Evolutionary conservation across 1,140 invertebrate species (phyloP).

Genomic region (Drosophila burlai): DNA sequence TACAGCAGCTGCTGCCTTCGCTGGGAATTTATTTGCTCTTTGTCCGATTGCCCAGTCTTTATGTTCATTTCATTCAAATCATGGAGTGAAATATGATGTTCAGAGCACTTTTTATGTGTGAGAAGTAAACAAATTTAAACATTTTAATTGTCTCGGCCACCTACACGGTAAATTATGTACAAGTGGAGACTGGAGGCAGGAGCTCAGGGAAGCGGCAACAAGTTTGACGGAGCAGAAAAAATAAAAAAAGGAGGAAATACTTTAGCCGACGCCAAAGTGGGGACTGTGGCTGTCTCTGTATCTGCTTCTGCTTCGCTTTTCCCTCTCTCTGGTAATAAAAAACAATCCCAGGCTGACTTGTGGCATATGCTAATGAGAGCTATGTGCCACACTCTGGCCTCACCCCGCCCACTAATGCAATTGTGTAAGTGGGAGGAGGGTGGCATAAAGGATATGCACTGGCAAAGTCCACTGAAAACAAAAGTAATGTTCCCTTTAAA

Average conservation of each 20-base stretch:
- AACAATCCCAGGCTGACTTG: constrained; percentile 62
- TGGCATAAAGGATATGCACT: constrained; percentile 11
- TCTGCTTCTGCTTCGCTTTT: background rate
- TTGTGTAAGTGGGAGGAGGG: constrained; percentile 29
- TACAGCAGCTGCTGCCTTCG: constrained; percentile 49
- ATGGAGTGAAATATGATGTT: constrained; percentile 18
- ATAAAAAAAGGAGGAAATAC: constrained; percentile 5
- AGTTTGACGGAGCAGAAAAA: constrained; percentile 15
- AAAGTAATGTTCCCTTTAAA: background rate
- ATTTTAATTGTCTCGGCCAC: constrained; percentile 39
- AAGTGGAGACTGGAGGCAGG: background rate
- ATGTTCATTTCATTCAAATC: constrained; percentile 21
- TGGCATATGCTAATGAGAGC: constrained; percentile 80
- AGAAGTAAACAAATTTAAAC: constrained; percentile 37
- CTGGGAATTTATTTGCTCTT: constrained; percentile 34
- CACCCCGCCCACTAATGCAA: constrained; percentile 35
- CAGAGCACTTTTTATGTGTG: background rate
- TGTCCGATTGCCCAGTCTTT: constrained; percentile 13
- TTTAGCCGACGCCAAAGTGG: constrained; percentile 29
- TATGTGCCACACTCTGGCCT: constrained; percentile 37
- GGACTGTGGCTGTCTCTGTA: background rate
- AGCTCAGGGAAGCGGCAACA: constrained; percentile 15
- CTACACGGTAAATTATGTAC: constrained; percentile 12
- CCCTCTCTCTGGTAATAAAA: constrained; percentile 21
- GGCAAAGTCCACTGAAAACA: background rate